These are phyloP conservation scores for Gymnobelideus leadbeateri DNA, from an alignment of 2,113 vertebrate species.

Conservation along the genomic window DNA sequence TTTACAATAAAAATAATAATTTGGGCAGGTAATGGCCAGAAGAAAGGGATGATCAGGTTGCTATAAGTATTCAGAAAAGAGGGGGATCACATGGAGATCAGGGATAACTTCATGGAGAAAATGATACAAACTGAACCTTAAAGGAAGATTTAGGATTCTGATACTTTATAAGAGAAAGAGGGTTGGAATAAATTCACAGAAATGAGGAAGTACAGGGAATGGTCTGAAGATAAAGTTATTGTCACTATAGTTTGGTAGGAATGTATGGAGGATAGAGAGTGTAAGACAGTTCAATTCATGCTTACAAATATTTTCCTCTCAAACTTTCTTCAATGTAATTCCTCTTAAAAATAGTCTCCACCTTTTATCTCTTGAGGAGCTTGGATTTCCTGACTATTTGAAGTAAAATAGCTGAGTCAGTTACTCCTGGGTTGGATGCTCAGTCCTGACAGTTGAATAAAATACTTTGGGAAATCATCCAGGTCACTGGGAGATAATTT, in stretches of 20 bases:
- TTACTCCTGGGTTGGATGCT: not conserved
- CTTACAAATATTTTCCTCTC: not conserved
- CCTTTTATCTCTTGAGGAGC: not conserved
- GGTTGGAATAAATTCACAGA: not conserved
- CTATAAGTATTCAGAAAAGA: not conserved
- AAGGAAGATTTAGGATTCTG: not conserved
- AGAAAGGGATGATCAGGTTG: not conserved
- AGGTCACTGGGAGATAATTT: not conserved
- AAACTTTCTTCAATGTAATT: not conserved
- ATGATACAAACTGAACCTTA: not conserved
- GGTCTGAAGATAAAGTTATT: not conserved
- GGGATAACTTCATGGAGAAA: not conserved
- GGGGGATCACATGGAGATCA: not conserved
- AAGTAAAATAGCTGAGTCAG: not conserved
- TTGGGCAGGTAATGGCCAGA: not conserved
- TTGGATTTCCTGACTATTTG: not conserved
- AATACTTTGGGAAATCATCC: not conserved
- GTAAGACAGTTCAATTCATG: not conserved
- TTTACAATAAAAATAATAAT: not conserved
- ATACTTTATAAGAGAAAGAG: not conserved
- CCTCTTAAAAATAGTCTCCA: not conserved
- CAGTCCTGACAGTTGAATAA: not conserved
- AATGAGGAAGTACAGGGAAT: not conserved
- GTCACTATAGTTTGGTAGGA: not conserved
- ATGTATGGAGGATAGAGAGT: not conserved